Conservation (phyloP, 2,113 vertebrate genomes). For the Monarcha castaneiventris region DNA sequence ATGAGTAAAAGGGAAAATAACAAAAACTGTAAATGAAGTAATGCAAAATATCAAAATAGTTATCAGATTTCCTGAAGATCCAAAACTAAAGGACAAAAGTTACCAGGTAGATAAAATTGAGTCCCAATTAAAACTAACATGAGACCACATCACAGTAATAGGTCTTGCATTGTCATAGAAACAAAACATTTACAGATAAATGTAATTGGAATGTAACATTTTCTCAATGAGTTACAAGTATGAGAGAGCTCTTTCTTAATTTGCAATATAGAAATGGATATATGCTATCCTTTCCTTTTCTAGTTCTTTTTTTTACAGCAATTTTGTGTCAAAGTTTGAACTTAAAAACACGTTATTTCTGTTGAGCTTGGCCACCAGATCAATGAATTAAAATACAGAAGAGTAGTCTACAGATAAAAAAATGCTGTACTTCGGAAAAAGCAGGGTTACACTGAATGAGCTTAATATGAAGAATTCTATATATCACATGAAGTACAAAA, state of each 20-base stretch:
- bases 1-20: slow-evolving; percentile 56
- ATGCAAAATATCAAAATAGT: slow-evolving; percentile 65
- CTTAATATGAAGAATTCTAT: slow-evolving; percentile 26
- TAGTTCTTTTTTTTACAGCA: background rate
- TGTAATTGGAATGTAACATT: slow-evolving; percentile 16
- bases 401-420: background rate
- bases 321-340: background rate
- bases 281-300: background rate
- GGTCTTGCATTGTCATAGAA: slow-evolving; percentile 2
- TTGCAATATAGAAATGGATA: background rate
- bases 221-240: slow-evolving; percentile 4
- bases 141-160: slow-evolving; percentile 14
- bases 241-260: slow-evolving; percentile 64
- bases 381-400: background rate
- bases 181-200: slow-evolving; percentile 18
- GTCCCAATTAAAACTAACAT: slow-evolving; percentile 67
- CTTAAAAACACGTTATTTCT: background rate
- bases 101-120: slow-evolving; percentile 72
- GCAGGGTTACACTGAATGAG: slow-evolving; percentile 37
- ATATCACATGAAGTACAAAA: background rate
- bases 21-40: slow-evolving; percentile 59
- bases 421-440: slow-evolving; percentile 14
- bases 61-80: slow-evolving; percentile 60
- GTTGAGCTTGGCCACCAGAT: background rate
- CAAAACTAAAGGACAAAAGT: slow-evolving; percentile 71